These are phyloP conservation scores for Hetaerina titia DNA, from an alignment of 2,888 invertebrate genomes.

Conservation along the genomic window DNA sequence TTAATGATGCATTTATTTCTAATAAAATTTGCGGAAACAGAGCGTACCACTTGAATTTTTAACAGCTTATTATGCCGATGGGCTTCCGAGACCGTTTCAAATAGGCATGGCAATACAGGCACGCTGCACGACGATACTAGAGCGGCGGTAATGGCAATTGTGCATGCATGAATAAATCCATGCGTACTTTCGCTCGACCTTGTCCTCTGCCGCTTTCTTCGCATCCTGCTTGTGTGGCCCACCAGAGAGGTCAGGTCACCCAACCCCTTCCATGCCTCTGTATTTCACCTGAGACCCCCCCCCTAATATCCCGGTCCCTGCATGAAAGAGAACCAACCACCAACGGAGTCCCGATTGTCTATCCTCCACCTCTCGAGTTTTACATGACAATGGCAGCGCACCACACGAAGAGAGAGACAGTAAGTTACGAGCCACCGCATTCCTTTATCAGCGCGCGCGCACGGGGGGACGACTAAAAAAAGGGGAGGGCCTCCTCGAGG, in stretches of 20 bases:
- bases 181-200: background rate
- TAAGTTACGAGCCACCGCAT: conserved; percentile 12
- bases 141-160: conserved; percentile 11
- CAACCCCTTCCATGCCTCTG: background rate
- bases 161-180: conserved; percentile 12
- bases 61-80: background rate
- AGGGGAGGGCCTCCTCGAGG: background rate
- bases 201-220: background rate
- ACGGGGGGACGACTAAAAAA: background rate
- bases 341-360: conserved; percentile 59
- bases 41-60: too few species aligned
- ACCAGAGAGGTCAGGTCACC: background rate
- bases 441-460: conserved; percentile 13
- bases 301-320: background rate
- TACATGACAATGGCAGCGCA: conserved; percentile 59
- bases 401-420: conserved; percentile 26
- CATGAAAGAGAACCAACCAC: conserved; percentile 42
- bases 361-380: conserved; percentile 48
- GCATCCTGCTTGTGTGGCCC: conserved; percentile 31
- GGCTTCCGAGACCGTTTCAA: background rate
- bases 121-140: background rate
- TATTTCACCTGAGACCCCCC: background rate
- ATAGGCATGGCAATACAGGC: background rate
- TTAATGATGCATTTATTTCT: too few species aligned
- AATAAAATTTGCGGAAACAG: too few species aligned